Conservation (phyloP, 2,113 vertebrate genomes). For the Tamias sibiricus region DNA sequence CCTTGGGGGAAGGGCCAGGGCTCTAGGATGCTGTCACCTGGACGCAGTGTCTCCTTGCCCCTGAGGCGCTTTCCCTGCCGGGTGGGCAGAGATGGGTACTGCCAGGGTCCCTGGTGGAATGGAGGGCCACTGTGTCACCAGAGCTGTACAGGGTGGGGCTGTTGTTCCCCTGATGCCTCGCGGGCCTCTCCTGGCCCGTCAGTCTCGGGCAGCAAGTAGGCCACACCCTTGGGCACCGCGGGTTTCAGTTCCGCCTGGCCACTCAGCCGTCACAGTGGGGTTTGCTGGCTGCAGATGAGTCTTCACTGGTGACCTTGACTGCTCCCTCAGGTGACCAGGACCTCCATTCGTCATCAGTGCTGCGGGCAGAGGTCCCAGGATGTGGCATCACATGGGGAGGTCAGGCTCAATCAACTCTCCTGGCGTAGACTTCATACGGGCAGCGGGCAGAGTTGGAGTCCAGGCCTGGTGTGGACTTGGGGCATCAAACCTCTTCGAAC, state of each 20-base stretch:
- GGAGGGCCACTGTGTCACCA: accelerated
- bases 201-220: constrained; percentile 69
- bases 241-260: neutral
- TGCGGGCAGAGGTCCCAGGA: neutral
- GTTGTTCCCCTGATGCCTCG: neutral
- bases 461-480: neutral
- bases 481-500: neutral
- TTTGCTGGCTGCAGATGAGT: neutral
- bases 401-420: no score
- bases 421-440: accelerated
- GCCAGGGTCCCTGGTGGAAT: accelerated
- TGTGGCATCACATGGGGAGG: accelerated
- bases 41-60: neutral
- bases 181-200: constrained; percentile 24
- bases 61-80: neutral
- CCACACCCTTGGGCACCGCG: neutral
- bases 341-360: neutral
- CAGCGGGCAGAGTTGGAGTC: accelerated
- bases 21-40: neutral
- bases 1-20: accelerated
- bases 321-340: neutral
- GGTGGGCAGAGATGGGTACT: neutral
- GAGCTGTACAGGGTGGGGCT: neutral
- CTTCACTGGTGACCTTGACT: neutral
- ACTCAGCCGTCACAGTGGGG: neutral